A percentile compares a stretch with the other conserved stretches of the same genome.
These are phyloP conservation scores for Lasius platythorax DNA, from an alignment of 2,888 invertebrate species.

Conservation along the genomic window DNA sequence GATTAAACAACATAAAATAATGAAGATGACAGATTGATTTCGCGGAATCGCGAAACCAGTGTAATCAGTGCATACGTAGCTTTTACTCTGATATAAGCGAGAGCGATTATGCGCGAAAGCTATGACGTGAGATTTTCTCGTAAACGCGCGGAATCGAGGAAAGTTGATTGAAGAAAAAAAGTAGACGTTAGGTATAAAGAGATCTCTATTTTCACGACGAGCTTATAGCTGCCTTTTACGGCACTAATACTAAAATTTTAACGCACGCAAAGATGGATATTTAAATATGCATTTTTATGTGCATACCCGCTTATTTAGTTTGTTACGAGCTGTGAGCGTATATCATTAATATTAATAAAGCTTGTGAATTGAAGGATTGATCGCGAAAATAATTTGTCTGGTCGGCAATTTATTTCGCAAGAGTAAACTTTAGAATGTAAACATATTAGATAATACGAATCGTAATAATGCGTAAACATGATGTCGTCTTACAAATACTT, in stretches of 20 bases:
- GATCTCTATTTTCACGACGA: conserved; percentile 27
- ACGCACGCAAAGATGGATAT: background rate
- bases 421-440: background rate
- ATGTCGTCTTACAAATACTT: background rate
- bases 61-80: conserved; percentile 30
- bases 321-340: background rate
- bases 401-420: background rate
- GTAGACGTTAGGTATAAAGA: background rate
- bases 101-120: conserved; percentile 44
- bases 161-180: conserved; percentile 62
- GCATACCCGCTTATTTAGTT: background rate
- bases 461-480: background rate
- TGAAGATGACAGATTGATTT: conserved; percentile 1
- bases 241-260: background rate
- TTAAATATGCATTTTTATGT: background rate
- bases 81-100: conserved; percentile 60
- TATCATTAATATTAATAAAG: background rate
- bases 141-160: conserved; percentile 26
- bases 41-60: conserved; percentile 2
- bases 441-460: background rate
- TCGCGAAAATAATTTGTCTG: background rate
- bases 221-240: background rate
- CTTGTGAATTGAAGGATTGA: background rate
- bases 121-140: conserved; percentile 45
- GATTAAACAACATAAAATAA: background rate